A percentile compares a stretch with the other conserved stretches of the same genome.
phyloP scores from a whole-genome alignment of 2,113 vertebrate genomes.

The Erpornis zantholeuca region DNA sequence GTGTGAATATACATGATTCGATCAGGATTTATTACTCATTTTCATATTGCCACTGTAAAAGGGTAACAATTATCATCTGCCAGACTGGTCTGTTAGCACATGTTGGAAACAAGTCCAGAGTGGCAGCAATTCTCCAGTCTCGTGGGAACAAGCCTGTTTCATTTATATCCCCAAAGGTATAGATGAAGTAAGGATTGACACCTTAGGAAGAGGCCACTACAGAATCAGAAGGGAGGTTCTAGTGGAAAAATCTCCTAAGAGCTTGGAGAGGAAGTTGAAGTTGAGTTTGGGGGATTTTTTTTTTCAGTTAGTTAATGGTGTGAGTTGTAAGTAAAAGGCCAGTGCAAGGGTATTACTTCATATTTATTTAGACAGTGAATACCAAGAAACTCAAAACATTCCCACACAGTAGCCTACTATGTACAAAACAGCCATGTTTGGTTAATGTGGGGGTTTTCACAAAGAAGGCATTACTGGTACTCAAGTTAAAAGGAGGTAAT shows the following conservation, averaged over 20 bases:
- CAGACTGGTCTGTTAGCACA: not conserved
- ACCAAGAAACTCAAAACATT: not conserved
- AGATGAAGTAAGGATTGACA: not conserved
- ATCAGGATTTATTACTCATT: not conserved
- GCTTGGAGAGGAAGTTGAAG: not conserved
- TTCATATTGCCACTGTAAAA: slow-evolving; percentile 1
- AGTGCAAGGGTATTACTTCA: not conserved
- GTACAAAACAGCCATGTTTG: not conserved
- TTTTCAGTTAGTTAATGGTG: not conserved
- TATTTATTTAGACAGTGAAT: not conserved
- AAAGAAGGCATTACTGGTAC: not conserved
- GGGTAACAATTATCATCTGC: not conserved
- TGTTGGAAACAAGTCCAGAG: not conserved
- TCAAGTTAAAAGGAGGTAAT: not conserved
- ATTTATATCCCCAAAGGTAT: not conserved
- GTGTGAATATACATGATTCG: not conserved
- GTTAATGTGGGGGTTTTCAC: not conserved
- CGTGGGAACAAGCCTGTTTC: not conserved
- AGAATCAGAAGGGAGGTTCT: not conserved
- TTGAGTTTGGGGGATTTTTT: not conserved
- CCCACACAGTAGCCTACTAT: not conserved
- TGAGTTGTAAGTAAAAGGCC: not conserved
- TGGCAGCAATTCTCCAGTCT: fast-evolving
- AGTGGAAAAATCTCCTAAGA: not conserved
- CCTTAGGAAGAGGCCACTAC: not conserved